Conservation (phyloP, 2,797 vertebrate genomes). For the Stomatorhinus walkeri region DNA sequence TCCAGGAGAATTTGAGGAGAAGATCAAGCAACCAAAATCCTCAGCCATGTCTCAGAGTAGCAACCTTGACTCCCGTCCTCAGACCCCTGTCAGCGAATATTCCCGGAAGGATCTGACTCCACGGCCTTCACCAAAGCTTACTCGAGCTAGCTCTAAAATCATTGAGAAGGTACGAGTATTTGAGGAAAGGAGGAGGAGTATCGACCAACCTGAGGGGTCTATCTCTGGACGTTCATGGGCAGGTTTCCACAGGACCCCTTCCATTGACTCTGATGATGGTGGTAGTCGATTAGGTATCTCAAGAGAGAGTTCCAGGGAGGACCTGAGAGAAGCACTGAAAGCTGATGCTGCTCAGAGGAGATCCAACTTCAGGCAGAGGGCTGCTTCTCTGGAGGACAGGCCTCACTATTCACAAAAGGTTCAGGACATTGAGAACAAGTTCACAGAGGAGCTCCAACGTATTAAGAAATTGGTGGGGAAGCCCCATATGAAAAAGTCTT, state of each 20-base stretch:
- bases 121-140: slow-evolving; percentile 82
- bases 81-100: slow-evolving; percentile 80
- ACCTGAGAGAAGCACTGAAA: slow-evolving; percentile 67
- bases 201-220: slow-evolving; percentile 83
- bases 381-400: slow-evolving; percentile 84
- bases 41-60: slow-evolving; percentile 68
- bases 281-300: slow-evolving; percentile 71
- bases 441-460: slow-evolving; percentile 85
- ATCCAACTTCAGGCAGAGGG: slow-evolving; percentile 80
- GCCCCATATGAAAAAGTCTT: slow-evolving; percentile 86
- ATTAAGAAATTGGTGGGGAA: slow-evolving; percentile 87
- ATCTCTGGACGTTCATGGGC: slow-evolving; percentile 72
- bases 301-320: slow-evolving; percentile 73
- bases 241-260: slow-evolving; percentile 79
- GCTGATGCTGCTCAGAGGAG: slow-evolving; percentile 76
- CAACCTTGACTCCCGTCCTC: slow-evolving; percentile 75
- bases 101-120: slow-evolving; percentile 72
- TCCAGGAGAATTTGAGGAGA: slow-evolving; percentile 83
- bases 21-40: slow-evolving; percentile 79
- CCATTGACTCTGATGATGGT: slow-evolving; percentile 77
- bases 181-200: slow-evolving; percentile 81
- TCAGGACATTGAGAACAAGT: slow-evolving; percentile 86
- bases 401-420: slow-evolving; percentile 76
- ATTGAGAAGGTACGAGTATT: slow-evolving; percentile 85
- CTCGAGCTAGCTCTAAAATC: slow-evolving; percentile 81